Evolutionary conservation across 2,888 invertebrate species (phyloP).

Genomic region (Nudaria mundana): DNA sequence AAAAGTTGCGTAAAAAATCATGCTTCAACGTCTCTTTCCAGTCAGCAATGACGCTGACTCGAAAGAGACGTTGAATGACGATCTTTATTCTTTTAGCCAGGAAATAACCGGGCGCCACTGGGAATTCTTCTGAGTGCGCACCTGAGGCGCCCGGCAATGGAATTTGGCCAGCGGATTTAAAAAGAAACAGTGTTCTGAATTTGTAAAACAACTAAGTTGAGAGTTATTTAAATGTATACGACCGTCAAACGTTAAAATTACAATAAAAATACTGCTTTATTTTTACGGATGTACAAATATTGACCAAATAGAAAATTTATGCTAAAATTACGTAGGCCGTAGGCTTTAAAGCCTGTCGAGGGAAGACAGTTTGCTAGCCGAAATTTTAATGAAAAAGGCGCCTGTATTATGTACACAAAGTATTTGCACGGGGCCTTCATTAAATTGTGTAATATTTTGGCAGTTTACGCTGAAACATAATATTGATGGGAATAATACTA

Average conservation of each 20-base stretch:
- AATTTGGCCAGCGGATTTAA: no score
- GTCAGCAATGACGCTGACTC: no score
- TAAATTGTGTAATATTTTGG: constrained; percentile 1
- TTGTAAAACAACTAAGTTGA: no score
- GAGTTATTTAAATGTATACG: not conserved
- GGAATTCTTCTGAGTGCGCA: no score
- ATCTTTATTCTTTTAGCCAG: no score
- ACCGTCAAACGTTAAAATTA: not conserved
- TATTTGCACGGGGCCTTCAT: constrained; percentile 3
- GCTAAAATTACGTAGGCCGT: constrained; percentile 15
- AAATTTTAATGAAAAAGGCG: constrained; percentile 20
- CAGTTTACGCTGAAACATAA: not conserved
- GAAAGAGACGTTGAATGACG: no score
- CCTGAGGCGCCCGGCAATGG: no score
- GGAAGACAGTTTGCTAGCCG: constrained; percentile 15
- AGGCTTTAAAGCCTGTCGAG: constrained; percentile 3
- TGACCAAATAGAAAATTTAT: constrained; percentile 13
- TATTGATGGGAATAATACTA: not conserved
- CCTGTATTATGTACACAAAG: constrained; percentile 1
- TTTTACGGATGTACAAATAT: constrained; percentile 5
- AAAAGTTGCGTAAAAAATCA: no score
- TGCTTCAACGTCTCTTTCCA: no score
- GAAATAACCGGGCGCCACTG: no score
- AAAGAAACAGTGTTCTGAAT: no score
- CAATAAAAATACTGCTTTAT: constrained; percentile 1